These are phyloP conservation scores for Nycteola revayana DNA, from an alignment of 2,888 invertebrate species.

Conservation along the genomic window DNA sequence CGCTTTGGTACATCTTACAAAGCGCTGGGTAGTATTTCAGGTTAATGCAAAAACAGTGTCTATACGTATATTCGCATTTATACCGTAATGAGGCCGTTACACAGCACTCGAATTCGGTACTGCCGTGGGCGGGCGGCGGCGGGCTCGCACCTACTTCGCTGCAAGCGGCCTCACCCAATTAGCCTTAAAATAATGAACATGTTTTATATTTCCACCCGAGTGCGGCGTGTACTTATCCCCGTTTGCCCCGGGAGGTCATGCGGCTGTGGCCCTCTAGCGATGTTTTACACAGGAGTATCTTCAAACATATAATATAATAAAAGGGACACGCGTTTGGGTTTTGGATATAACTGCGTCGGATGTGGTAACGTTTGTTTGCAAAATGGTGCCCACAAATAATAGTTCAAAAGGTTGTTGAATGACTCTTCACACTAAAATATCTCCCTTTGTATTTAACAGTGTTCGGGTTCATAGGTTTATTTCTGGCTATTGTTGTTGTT, in stretches of 20 bases:
- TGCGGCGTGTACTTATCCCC: conserved; percentile 75
- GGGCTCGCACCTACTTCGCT: conserved; percentile 69
- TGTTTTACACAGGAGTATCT: conserved; percentile 58
- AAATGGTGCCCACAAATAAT: conserved; percentile 41
- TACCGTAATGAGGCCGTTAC: conserved; percentile 68
- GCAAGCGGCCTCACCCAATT: conserved; percentile 80
- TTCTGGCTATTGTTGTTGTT: no score
- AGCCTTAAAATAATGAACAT: conserved; percentile 82
- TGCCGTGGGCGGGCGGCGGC: conserved; percentile 71
- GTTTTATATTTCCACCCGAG: conserved; percentile 80
- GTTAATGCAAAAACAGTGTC: conserved; percentile 76
- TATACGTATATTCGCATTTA: conserved; percentile 62
- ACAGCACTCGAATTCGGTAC: conserved; percentile 65
- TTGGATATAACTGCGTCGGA: conserved; percentile 37
- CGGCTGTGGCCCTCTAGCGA: conserved; percentile 56
- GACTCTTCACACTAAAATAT: no score
- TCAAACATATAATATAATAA: conserved; percentile 55
- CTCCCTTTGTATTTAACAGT: no score
- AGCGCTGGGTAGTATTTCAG: conserved; percentile 56
- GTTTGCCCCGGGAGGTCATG: conserved; percentile 77
- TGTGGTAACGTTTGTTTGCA: conserved; percentile 43
- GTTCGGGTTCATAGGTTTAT: no score
- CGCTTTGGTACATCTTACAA: conserved; percentile 39
- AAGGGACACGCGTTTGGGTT: conserved; percentile 56
- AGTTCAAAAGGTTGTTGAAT: conserved; percentile 33